Evolutionary conservation across 2,888 invertebrate genomes (phyloP).

Genomic region (Carcina quercana): DNA sequence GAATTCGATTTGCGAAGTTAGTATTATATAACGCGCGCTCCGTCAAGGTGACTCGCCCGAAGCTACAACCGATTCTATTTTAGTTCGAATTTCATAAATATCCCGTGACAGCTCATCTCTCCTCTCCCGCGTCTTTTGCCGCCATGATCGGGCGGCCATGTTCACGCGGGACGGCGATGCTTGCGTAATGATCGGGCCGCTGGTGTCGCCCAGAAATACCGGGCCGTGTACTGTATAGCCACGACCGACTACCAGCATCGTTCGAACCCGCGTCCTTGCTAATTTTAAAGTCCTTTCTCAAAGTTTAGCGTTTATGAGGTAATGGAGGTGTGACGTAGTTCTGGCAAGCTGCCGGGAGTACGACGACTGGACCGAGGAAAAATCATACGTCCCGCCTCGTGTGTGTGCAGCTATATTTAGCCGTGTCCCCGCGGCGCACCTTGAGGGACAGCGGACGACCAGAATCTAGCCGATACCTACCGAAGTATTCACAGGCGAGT

Average conservation of each 20-base stretch:
- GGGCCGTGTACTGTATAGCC: slow-evolving; percentile 14
- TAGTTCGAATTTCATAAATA: slow-evolving; percentile 73
- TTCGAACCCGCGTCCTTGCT: slow-evolving; percentile 62
- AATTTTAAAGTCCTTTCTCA: slow-evolving; percentile 70
- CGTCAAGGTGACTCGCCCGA: slow-evolving; percentile 70
- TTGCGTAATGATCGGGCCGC: slow-evolving; percentile 57
- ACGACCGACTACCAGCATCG: slow-evolving; percentile 19
- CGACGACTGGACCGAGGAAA: slow-evolving; percentile 45
- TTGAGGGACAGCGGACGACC: slow-evolving; percentile 47
- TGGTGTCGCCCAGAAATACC: slow-evolving; percentile 30
- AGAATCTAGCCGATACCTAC: slow-evolving; percentile 20
- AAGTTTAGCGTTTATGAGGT: slow-evolving; percentile 68
- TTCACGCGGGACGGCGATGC: slow-evolving; percentile 28
- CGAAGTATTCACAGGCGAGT: slow-evolving; percentile 3
- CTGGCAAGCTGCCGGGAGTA: slow-evolving; percentile 73
- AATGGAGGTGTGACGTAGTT: slow-evolving; percentile 56
- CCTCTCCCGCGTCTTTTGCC: slow-evolving; percentile 65
- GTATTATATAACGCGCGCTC: slow-evolving; percentile 54
- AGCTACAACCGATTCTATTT: slow-evolving; percentile 70
- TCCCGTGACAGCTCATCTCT: slow-evolving; percentile 71
- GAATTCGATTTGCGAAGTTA: slow-evolving; percentile 32
- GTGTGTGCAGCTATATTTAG: slow-evolving; percentile 44
- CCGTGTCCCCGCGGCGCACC: slow-evolving; percentile 49
- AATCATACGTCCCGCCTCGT: slow-evolving; percentile 46
- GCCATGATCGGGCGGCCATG: slow-evolving; percentile 52